phyloP scores from a whole-genome alignment of 2,113 vertebrate species.

The Amazona guildingii region DNA sequence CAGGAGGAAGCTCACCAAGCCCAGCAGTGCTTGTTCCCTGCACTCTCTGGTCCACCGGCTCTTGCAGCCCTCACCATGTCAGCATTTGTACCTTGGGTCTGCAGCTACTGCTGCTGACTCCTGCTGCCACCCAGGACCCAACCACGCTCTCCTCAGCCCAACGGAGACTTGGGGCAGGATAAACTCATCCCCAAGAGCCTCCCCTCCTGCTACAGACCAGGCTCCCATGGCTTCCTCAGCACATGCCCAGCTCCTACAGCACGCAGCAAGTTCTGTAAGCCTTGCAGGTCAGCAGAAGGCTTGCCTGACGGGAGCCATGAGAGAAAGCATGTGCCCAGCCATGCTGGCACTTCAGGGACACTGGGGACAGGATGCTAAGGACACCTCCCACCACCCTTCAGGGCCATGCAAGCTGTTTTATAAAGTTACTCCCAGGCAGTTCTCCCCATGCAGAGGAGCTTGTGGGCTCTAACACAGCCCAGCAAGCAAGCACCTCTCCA shows the following conservation, averaged over 20 bases:
- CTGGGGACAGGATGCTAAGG: not conserved
- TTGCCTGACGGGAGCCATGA: not conserved
- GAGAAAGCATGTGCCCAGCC: not conserved
- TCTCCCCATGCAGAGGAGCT: not conserved
- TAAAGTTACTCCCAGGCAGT: not conserved
- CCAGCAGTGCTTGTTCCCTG: not conserved
- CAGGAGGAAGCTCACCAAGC: not conserved
- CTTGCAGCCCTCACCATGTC: not conserved
- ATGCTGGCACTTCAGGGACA: not conserved
- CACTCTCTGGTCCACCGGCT: not conserved
- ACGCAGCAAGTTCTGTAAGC: not conserved
- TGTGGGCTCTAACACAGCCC: not conserved
- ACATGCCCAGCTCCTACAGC: not conserved
- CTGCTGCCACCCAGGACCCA: not conserved
- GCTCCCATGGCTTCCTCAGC: not conserved
- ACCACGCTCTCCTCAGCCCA: not conserved
- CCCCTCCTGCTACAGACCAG: not conserved
- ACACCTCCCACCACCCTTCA: not conserved
- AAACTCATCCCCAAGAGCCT: not conserved
- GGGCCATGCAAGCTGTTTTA: not conserved
- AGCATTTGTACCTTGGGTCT: not conserved
- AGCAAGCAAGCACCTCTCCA: not conserved
- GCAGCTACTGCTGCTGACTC: not conserved
- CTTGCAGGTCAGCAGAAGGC: not conserved
- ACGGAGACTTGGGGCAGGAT: fast-evolving